Conservation (phyloP, 1,140 invertebrate species). For the Callitettix versicolor region DNA sequence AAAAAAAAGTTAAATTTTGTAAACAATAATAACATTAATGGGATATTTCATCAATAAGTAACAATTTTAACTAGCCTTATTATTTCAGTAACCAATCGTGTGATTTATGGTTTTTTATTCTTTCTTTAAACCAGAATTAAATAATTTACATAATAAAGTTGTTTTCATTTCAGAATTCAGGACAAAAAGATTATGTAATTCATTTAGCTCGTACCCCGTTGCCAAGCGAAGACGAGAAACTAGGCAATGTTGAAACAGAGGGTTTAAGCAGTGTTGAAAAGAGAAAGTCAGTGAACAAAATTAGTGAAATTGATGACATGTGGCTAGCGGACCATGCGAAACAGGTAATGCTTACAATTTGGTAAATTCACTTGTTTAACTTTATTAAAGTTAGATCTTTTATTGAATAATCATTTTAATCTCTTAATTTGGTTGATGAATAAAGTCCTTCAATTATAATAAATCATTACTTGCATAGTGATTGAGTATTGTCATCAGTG, state of each 20-base stretch:
- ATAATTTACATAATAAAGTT: too few relatives aligned
- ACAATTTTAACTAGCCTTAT: too few relatives aligned
- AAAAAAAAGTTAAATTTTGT: too few relatives aligned
- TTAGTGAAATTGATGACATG: constrained; percentile 4
- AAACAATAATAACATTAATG: too few relatives aligned
- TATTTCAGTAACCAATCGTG: too few relatives aligned
- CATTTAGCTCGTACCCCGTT: constrained; percentile 16
- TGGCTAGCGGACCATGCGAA: constrained; percentile 11
- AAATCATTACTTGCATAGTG: not conserved
- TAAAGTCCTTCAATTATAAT: not conserved
- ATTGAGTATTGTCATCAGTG: not conserved
- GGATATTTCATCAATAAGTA: too few relatives aligned
- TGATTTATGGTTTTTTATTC: too few relatives aligned
- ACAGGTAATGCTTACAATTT: constrained; percentile 2
- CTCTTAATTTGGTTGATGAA: not conserved
- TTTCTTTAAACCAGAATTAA: too few relatives aligned
- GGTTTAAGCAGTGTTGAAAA: not conserved
- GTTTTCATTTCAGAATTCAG: constrained; percentile 15
- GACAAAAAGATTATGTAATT: constrained; percentile 13
- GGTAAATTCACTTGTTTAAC: not conserved
- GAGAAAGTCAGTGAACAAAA: constrained; percentile 3
- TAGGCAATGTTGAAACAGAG: not conserved
- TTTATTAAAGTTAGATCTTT: not conserved
- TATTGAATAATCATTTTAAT: not conserved
- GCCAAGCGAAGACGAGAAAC: not conserved